Base-by-base conservation (phyloP, 2,888 invertebrate genomes). In the Ptychoptera albimana region DNA sequence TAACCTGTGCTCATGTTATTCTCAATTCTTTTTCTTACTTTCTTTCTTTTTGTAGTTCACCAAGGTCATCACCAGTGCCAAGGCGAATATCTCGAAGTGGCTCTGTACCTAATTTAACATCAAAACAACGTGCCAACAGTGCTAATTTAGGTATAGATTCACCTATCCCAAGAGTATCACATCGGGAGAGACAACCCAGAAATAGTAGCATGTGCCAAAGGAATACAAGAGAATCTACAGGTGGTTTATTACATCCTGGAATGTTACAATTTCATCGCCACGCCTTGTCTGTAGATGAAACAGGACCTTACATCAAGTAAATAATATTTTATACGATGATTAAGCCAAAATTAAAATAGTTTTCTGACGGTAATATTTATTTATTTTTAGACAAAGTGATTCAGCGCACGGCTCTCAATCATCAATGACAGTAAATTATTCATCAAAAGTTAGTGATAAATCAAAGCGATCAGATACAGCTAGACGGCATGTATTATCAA, bases 241-340 rank as follows among this genome's bases (percentile, higher is more conserved):
- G 50, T 1, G 48, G 57, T 3, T 59, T 77, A 36, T 62, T 79
- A 16, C 77, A 77, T 57, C 78, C 80, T 1, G 69, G 72, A 15
- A 62, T 75, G 31, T 69, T 84, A 41, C 79, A 82, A 45, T 59
- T 57, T 29, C 59, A 61, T 46, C 75, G 86, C 60, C 84, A 87
- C 64, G 85, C 87, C 15, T 67, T 86, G 48, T 85, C 85, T 45
- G 83, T 87, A 47, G 87, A 87, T 59, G 84, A 84, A 63, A 77
- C 79, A 2, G 71, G 73, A 57, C 30, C 70, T 64, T 47, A 68
- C 64, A 41, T 39, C 15, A 14, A 36, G 30, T 42, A 32, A 7
- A 3, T 32, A 11, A 32, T 32, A 11, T 11, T 32, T 11, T 32
- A 2, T 11, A 32, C n/a, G 4, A 4, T 32, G 3, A 11, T 32